Evolutionary conservation across 2,888 invertebrate genomes (phyloP), one percentile per base, ranked within the genome.

Genomic region (Trichopria drosophilae): DNA sequence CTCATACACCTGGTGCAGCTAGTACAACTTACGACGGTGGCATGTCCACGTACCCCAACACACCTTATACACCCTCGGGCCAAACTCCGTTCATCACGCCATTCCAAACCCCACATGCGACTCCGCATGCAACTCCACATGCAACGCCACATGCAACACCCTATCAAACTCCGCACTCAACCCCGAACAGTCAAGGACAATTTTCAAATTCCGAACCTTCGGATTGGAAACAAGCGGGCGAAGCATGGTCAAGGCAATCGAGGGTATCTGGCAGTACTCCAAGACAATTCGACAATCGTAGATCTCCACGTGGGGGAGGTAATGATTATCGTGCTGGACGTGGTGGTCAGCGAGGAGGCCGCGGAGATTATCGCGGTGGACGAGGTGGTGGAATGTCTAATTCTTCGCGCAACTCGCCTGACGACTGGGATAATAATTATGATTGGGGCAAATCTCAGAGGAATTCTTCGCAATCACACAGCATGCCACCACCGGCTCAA

Each of bases 161-260:
- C n/a, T n/a, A 67, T 28, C 71, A 51, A 22, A 87, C 89, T 62
- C 69, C 70, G 3, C 60, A 67, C 50, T 68, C n/a, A n/a, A 69
- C 26, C 67, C 68, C 0, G 68, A 67, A 23, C 64, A 67, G 50
- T 67, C 69, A 0, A 92, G 20, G 93, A 93, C 0, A 91, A 90
- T 72, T 86, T 87, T 53, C 93, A 84, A 87, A 87, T 82, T 41
- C 81, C 82, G 62, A 69, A 68, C 41, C 80, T 15, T 81, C 79
- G 71, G 90, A 90, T 70, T 95, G 94, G 94, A 87, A 90, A 72
- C 88, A 90, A 73, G 93, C 92, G 20, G 93, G 94, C 0, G 91
- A 91, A 72, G 86, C 87, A 53, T 94, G 85, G 88, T 87, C 82
- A 41, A 81, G 82, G 62, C 69, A 68, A 43, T 59, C 65, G 10